These are phyloP conservation scores for Xylophagus ater DNA, from an alignment of 2,888 invertebrate species.

Conservation along the genomic window DNA sequence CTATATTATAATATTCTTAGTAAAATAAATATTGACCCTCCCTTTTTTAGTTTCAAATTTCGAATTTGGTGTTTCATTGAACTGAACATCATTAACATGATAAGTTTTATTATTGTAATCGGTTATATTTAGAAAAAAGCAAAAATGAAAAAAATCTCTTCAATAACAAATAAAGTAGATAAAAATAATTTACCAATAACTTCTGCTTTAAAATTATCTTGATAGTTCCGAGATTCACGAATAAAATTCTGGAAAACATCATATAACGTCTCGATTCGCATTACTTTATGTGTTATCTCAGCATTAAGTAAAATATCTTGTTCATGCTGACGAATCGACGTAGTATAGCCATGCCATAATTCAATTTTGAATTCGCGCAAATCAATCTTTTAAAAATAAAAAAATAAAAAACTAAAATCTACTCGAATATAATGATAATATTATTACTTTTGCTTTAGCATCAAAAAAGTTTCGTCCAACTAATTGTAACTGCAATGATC, in stretches of 20 bases:
- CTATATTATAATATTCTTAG: too few relatives aligned
- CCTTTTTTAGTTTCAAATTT: slow-evolving; percentile 48
- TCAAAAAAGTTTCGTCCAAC: slow-evolving; percentile 58
- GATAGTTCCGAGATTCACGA: slow-evolving; percentile 37
- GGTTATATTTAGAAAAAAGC: slow-evolving; percentile 38
- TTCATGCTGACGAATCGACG: slow-evolving; percentile 69
- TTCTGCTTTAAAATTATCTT: slow-evolving; percentile 40
- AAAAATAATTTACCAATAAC: slow-evolving; percentile 42
- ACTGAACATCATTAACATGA: slow-evolving; percentile 58
- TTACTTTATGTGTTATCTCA: too few relatives aligned
- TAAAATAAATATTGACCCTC: too few relatives aligned
- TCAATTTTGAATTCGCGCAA: too few relatives aligned
- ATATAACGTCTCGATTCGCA: too few relatives aligned
- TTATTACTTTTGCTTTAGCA: too few relatives aligned
- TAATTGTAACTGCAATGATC: slow-evolving; percentile 45
- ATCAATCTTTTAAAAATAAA: too few relatives aligned
- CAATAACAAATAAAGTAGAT: too few relatives aligned
- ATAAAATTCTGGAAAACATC: slow-evolving; percentile 45
- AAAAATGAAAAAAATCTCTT: background rate
- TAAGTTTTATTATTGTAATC: slow-evolving; percentile 49
- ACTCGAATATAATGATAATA: too few relatives aligned
- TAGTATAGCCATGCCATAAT: slow-evolving; percentile 63
- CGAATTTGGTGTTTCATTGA: slow-evolving; percentile 42
- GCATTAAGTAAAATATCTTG: too few relatives aligned
- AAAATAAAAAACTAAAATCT: too few relatives aligned